Conservation (phyloP, 37 sponge, comb jelly and placozoan species). For the Cladorhizidae sp. region DNA sequence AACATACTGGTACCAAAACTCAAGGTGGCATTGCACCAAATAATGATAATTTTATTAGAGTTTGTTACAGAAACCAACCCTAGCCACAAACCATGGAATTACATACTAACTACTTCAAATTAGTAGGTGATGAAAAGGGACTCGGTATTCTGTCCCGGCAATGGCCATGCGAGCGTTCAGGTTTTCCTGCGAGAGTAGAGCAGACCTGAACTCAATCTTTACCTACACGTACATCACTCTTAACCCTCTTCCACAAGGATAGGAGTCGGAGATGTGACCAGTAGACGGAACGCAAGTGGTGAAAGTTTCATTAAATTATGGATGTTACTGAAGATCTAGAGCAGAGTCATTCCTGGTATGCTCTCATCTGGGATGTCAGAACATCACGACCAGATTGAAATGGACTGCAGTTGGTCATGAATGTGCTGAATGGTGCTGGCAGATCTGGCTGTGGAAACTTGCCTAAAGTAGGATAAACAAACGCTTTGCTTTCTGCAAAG, state of each 20-base stretch:
- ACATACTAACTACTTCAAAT: too few species aligned
- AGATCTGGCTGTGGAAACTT: slow-evolving; percentile 12
- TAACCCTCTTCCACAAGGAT: slow-evolving; percentile 22
- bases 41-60: too few species aligned
- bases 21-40: too few species aligned
- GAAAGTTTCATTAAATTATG: background rate
- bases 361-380: background rate
- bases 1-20: too few species aligned
- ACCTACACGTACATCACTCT: slow-evolving; percentile 22
- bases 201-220: slow-evolving; percentile 18
- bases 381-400: background rate
- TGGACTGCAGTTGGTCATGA: background rate
- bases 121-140: too few species aligned
- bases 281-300: slow-evolving; percentile 1
- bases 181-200: slow-evolving; percentile 4
- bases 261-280: slow-evolving; percentile 12
- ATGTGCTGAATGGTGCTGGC: background rate
- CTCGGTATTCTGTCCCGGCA: background rate
- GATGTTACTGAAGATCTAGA: slow-evolving; percentile 4
- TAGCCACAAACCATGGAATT: too few species aligned
- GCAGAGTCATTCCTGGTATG: slow-evolving; percentile 6
- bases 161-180: slow-evolving; percentile 16
- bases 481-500: slow-evolving; percentile 3
- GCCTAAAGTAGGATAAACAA: slow-evolving; percentile 5
- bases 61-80: too few species aligned